Percentiles rank a stretch among this genome's conserved stretches.
Evolutionary conservation across 2,888 invertebrate genomes (phyloP).

Genomic region (Microchrysa polita): DNA sequence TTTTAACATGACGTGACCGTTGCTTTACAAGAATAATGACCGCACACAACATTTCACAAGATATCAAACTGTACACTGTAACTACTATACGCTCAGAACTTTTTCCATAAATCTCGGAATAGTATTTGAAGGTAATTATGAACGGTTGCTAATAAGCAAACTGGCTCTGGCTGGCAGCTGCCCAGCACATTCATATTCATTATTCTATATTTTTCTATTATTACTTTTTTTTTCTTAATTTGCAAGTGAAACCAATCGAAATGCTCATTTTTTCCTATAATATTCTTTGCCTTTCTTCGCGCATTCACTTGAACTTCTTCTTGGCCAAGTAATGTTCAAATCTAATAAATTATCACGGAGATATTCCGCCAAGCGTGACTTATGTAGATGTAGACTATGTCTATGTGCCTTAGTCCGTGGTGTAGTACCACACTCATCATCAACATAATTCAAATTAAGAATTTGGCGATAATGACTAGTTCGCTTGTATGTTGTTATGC

Average conservation of each 20-base stretch:
- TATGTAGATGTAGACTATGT: conserved; percentile 1
- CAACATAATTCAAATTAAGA: background rate
- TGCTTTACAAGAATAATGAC: conserved; percentile 24
- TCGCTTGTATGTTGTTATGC: too few species aligned
- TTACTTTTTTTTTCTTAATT: background rate
- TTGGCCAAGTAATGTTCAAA: too few species aligned
- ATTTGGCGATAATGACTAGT: conserved; percentile 26
- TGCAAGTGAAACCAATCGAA: conserved; percentile 18
- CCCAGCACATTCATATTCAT: conserved; percentile 32
- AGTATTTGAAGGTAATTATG: conserved; percentile 26
- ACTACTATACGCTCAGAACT: too few species aligned
- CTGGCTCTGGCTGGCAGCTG: too few species aligned
- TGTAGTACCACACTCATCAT: too few species aligned
- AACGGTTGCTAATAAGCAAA: conserved; percentile 38
- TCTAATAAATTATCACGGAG: too few species aligned
- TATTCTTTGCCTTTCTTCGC: background rate
- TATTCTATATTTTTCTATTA: background rate
- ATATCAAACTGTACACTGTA: too few species aligned
- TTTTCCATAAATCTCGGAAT: too few species aligned
- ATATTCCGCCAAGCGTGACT: conserved; percentile 17
- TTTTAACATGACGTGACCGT: conserved; percentile 1
- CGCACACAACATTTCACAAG: too few species aligned
- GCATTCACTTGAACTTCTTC: background rate
- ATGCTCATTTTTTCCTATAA: background rate
- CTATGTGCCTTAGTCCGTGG: background rate